Evolutionary conservation across 1,140 invertebrate genomes (phyloP).

Genomic region (Amphibalanus amphitrite): DNA sequence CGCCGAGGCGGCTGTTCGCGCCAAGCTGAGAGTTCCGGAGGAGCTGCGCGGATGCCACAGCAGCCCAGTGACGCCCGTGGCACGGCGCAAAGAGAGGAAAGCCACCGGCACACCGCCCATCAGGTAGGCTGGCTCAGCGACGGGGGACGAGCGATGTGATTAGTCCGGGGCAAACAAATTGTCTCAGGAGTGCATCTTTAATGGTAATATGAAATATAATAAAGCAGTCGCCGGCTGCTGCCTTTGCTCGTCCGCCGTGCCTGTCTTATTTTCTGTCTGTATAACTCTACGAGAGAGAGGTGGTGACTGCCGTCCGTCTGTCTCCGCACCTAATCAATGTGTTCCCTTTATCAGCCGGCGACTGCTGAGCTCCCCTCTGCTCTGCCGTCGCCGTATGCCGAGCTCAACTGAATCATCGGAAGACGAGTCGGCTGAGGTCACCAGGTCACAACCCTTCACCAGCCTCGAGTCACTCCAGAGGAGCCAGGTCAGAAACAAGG

Average conservation of each 20-base stretch:
- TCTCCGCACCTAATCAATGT: too few species aligned
- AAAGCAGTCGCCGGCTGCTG: too few species aligned
- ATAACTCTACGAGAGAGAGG: too few species aligned
- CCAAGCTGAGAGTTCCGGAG: constrained; percentile 5
- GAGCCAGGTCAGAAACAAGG: constrained; percentile 81
- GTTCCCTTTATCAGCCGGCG: constrained; percentile 32
- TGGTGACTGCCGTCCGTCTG: too few species aligned
- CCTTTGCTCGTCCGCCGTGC: too few species aligned
- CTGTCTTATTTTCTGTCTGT: too few species aligned
- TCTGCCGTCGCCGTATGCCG: constrained; percentile 43
- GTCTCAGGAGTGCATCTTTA: too few species aligned
- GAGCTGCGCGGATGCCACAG: constrained; percentile 29
- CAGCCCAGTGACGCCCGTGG: constrained; percentile 32
- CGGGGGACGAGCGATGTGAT: too few species aligned
- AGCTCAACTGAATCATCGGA: constrained; percentile 10
- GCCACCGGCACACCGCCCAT: neutral
- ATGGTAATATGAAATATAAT: too few species aligned
- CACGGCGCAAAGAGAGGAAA: neutral
- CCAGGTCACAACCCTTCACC: constrained; percentile 41
- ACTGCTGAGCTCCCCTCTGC: constrained; percentile 57
- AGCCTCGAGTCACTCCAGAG: constrained; percentile 90
- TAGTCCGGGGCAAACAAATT: too few species aligned
- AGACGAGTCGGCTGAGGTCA: constrained; percentile 7
- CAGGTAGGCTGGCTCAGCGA: neutral
- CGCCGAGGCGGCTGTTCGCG: neutral